Evolutionary conservation across 1,140 invertebrate genomes (phyloP).

Genomic region (Neodiprion fabricii): DNA sequence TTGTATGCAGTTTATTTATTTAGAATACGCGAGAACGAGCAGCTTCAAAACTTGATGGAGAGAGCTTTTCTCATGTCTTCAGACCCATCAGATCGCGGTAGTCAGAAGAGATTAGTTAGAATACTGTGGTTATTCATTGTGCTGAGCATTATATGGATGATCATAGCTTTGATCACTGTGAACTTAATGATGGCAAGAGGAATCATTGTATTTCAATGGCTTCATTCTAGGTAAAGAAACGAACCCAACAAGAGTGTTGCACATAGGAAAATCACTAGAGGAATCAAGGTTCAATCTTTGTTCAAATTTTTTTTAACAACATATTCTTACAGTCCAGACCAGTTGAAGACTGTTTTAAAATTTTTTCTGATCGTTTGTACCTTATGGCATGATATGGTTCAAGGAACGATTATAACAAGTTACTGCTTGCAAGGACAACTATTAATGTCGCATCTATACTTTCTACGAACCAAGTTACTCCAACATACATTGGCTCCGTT

Average conservation of each 20-base stretch:
- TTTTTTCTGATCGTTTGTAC: conserved; percentile 71
- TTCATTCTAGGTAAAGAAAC: conserved; percentile 60
- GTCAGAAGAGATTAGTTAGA: conserved; percentile 70
- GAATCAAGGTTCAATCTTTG: background rate
- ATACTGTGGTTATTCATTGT: conserved; percentile 76
- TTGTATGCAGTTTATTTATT: conserved; percentile 80
- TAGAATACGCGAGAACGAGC: conserved; percentile 84
- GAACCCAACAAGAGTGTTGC: background rate
- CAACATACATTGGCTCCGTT: conserved; percentile 73
- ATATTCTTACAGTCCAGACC: conserved; percentile 58
- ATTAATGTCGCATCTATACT: conserved; percentile 73
- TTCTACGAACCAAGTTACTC: conserved; percentile 72
- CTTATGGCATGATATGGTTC: conserved; percentile 78
- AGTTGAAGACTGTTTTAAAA: conserved; percentile 62
- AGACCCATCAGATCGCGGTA: conserved; percentile 68
- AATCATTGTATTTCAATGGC: conserved; percentile 69
- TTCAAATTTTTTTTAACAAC: conserved; percentile 31
- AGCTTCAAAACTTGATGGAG: conserved; percentile 89
- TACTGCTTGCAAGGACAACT: conserved; percentile 83
- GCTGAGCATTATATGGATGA: conserved; percentile 71
- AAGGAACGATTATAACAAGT: conserved; percentile 78
- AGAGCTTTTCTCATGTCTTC: conserved; percentile 77
- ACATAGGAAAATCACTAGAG: too few relatives aligned
- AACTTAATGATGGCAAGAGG: conserved; percentile 71
- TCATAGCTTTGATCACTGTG: conserved; percentile 69